These are phyloP conservation scores for Troilus luridus DNA, from an alignment of 2,888 invertebrate genomes.

Conservation along the genomic window DNA sequence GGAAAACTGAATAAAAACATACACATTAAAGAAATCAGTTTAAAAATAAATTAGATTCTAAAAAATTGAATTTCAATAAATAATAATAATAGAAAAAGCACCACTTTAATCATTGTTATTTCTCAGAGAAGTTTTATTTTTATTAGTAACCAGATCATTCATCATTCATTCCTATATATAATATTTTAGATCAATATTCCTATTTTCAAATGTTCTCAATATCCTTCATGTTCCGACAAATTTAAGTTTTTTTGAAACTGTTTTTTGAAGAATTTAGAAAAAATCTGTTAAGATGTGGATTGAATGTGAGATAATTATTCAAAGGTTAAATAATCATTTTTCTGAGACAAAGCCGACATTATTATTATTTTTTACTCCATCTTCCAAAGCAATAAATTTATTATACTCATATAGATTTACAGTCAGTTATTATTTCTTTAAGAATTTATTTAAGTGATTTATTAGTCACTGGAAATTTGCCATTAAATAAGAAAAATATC, in stretches of 20 bases:
- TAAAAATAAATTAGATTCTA: neutral
- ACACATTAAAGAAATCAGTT: neutral
- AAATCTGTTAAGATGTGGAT: neutral
- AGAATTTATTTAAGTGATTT: neutral
- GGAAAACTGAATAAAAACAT: neutral
- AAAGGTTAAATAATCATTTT: neutral
- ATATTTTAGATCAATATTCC: neutral
- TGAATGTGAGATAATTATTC: neutral
- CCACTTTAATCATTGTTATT: neutral
- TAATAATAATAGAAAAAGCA: too few species aligned
- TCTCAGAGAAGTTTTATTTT: neutral
- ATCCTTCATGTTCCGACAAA: neutral
- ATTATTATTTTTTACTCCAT: neutral
- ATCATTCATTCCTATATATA: neutral
- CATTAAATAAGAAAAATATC: conserved; percentile 16
- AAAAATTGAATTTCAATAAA: neutral
- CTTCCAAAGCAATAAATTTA: neutral
- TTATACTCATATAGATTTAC: neutral
- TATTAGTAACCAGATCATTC: neutral
- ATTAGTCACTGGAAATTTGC: neutral
- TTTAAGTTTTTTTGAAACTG: neutral
- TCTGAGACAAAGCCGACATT: neutral
- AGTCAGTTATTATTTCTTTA: neutral
- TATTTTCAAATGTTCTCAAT: neutral
- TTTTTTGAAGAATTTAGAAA: neutral